Percentiles rank a stretch among this genome's conserved stretches.
These are phyloP conservation scores for Blastomussa wellsi DNA, from an alignment of 92 coral and sea anemone species.

Conservation along the genomic window DNA sequence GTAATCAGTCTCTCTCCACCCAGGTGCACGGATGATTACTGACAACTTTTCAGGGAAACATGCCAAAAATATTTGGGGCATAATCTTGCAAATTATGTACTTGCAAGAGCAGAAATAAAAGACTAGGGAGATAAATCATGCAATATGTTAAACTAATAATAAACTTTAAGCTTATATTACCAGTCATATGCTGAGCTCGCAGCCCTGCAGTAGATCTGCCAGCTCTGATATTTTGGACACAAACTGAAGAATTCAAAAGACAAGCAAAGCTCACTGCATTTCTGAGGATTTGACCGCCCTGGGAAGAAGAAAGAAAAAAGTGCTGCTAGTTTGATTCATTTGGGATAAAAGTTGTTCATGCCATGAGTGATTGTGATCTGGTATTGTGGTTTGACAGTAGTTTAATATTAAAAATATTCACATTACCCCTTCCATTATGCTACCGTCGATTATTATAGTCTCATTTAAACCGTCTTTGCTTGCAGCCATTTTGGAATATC, in stretches of 20 bases:
- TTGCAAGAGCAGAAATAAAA: no score
- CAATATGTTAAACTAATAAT: no score
- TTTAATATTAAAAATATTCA: no score
- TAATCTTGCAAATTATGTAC: no score
- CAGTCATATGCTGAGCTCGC: slow-evolving; percentile 84
- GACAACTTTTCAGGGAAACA: no score
- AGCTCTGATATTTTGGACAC: slow-evolving; percentile 78
- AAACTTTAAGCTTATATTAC: slow-evolving; percentile 37
- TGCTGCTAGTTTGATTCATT: not conserved
- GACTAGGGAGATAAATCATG: not conserved
- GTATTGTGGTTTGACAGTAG: no score
- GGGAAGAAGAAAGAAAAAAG: not conserved
- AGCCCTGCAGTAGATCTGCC: slow-evolving; percentile 83
- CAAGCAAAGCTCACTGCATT: slow-evolving; percentile 82
- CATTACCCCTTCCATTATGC: slow-evolving; percentile 89
- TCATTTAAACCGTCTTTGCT: slow-evolving; percentile 7
- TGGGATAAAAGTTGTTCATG: no score
- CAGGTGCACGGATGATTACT: no score
- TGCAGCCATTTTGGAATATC: slow-evolving; percentile 18
- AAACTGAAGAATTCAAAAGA: slow-evolving; percentile 65
- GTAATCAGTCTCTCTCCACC: no score
- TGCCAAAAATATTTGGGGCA: no score
- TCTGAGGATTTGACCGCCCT: slow-evolving; percentile 65
- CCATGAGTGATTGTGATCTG: no score
- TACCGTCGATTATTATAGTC: slow-evolving; percentile 70